Evolutionary conservation across 2,797 vertebrate species (phyloP), one percentile per base, ranked within the genome.

Genomic region (Adrianichthys oophorus): DNA sequence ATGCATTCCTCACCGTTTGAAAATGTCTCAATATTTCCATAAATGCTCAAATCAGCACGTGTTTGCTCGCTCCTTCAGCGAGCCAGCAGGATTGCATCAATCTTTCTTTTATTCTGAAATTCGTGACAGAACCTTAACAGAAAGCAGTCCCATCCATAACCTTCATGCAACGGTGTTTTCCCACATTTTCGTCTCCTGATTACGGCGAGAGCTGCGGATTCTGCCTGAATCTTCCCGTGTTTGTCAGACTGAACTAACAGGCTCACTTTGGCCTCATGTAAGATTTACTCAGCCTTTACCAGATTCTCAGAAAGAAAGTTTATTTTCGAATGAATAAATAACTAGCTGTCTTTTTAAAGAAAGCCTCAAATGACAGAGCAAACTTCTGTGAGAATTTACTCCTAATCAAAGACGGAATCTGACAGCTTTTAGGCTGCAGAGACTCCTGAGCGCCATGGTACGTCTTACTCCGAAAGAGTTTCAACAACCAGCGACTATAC

Each of bases 31-130:
- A 41, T 45, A 57, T 59, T 58, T 68, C 52, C 52, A 70, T 29
- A 23, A 78, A 57, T 51, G 56, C 44, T 45, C 2, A n/a, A 49
- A 73, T 70, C 48, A 45, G 49, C 18, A 70, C 23, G 40, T 68
- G 49, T 59, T 58, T 46, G 0, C 14, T 43, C 29, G 58, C 43
- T 43, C 32, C 13, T 29, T 29, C 18, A 4, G 32, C n/a, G 26
- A 56, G 52, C 23, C 32, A 24, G 5, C 23, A n/a, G 23, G n/a
- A 62, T 37, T 26, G n/a, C 21, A 50, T 41, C 24, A 44, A 54
- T 61, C 26, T 59, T 47, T 23, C 44, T 40, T 42, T 53, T 17
- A 63, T n/a, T 37, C 32, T 24, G 4, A 18, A 26, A 56, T 13
- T 7, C 4, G 4, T 15, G 47, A 50, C 17, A 5, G 24, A 16